Conservation (phyloP, 1,140 invertebrate species). For the Cryptotermes secundus region DNA sequence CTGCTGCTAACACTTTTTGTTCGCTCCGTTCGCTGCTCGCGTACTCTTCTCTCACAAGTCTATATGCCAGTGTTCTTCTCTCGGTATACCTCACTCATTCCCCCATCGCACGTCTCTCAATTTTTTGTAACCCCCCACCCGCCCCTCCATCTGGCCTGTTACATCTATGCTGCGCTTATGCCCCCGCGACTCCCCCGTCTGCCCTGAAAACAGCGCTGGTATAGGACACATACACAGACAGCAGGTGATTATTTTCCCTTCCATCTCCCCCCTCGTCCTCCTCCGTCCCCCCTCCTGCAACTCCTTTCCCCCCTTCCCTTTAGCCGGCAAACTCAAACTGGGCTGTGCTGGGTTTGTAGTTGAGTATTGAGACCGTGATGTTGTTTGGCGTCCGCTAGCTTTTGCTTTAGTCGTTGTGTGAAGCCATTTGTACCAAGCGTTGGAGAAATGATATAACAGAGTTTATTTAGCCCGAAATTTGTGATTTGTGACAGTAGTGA, state of each 20-base stretch:
- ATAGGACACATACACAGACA: conserved; percentile 19
- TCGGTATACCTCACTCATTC: neutral
- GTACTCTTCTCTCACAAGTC: neutral
- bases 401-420: neutral
- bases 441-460: neutral
- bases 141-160: neutral
- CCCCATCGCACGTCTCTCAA: neutral
- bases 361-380: neutral
- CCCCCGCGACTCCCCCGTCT: neutral
- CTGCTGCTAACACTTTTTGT: neutral
- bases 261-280: neutral
- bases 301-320: neutral
- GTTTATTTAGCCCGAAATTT: neutral
- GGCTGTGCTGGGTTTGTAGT: conserved; percentile 9
- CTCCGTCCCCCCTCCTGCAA: neutral
- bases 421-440: conserved; percentile 6
- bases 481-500: neutral
- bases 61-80: conserved; percentile 10
- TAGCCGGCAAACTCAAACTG: conserved; percentile 14
- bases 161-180: neutral
- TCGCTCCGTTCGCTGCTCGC: neutral
- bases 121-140: neutral
- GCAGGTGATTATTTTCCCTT: conserved; percentile 3
- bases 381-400: neutral
- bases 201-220: neutral